Percentiles rank a stretch among this genome's conserved stretches.
Conservation (phyloP, 1,140 invertebrate species). For the Laupala kohalensis region DNA sequence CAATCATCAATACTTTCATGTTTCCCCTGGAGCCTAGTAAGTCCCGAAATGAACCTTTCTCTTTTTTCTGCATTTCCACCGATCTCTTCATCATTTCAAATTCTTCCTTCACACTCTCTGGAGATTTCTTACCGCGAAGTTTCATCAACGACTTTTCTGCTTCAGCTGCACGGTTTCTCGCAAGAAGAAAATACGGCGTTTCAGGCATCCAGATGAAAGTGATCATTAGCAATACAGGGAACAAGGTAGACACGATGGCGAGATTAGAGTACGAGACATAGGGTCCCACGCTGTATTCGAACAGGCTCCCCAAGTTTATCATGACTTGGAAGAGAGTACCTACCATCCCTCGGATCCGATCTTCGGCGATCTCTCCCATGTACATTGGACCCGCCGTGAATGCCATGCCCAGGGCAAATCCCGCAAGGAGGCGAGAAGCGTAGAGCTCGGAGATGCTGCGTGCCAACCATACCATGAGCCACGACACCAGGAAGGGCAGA, state of each 20-base stretch:
- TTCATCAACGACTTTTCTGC: constrained; percentile 45
- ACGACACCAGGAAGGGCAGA: constrained; percentile 4
- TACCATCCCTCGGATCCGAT: constrained; percentile 52
- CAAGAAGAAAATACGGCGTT: constrained; percentile 56
- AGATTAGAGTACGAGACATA: constrained; percentile 40
- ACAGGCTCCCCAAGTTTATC: constrained; percentile 47
- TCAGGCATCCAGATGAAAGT: constrained; percentile 59
- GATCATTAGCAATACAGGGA: constrained; percentile 44
- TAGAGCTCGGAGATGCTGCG: constrained; percentile 26
- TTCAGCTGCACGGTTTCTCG: constrained; percentile 38
- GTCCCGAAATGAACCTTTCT: constrained; percentile 27
- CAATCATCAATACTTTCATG: constrained; percentile 30
- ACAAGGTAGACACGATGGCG: constrained; percentile 32
- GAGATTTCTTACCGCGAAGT: constrained; percentile 35
- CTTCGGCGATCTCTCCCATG: constrained; percentile 49
- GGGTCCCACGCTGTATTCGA: constrained; percentile 50
- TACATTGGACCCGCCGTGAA: constrained; percentile 50
- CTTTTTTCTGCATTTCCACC: constrained; percentile 24
- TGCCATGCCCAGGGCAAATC: constrained; percentile 50
- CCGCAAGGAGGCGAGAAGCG: constrained; percentile 37
- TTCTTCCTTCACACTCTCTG: constrained; percentile 20
- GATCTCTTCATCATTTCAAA: constrained; percentile 27
- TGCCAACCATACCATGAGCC: neutral
- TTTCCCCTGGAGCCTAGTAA: constrained; percentile 31
- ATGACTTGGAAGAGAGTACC: constrained; percentile 53